Evolutionary conservation across 2,888 invertebrate species (phyloP), one percentile per base, ranked within the genome.

Genomic region (Melinaea marsaeus): DNA sequence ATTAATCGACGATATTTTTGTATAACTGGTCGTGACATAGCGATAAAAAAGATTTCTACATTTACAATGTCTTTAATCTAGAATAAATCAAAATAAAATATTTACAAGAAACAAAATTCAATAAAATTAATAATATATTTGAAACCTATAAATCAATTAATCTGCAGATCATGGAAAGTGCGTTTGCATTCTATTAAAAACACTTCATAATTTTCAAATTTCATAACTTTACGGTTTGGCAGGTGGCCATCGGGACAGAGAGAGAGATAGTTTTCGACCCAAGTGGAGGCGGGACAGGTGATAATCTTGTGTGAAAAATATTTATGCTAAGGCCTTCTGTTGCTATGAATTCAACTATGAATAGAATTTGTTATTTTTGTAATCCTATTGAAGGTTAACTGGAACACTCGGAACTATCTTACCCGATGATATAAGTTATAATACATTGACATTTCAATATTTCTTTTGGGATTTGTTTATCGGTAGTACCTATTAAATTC

Each of bases 251-350:
- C 72, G 66, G 62, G 77, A 82, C 71, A 73, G 86, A 81, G 88
- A 88, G 79, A 75, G 79, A 72, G 73, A 82, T 84, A 79, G 74
- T 63, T 75, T 76, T 75, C 78, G 76, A 77, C 77, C 69, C 77
- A 79, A 80, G 89, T 84, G 81, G 71, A 84, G 90, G 74, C 70
- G 81, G 77, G 86, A 86, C 84, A 86, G 84, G 84, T 85, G 80
- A 88, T 84, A 84, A 83, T 84, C 83, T 87, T 81, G 85, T 86
- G 86, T 84, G 88, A 89, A 90, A 90, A 90, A 89, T 89, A 90
- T 90, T 88, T 66, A 87, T 88, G 88, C 80, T 89, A 88, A 88
- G 88, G 87, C 85, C 88, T 85, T 81, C 80, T 79, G 83, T 84
- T 80, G 79, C 83, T 83, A 83, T 81, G 84, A 81, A 81, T 83